Evolutionary conservation across 2,888 invertebrate genomes (phyloP).

Genomic region (Pristionchus mayeri): DNA sequence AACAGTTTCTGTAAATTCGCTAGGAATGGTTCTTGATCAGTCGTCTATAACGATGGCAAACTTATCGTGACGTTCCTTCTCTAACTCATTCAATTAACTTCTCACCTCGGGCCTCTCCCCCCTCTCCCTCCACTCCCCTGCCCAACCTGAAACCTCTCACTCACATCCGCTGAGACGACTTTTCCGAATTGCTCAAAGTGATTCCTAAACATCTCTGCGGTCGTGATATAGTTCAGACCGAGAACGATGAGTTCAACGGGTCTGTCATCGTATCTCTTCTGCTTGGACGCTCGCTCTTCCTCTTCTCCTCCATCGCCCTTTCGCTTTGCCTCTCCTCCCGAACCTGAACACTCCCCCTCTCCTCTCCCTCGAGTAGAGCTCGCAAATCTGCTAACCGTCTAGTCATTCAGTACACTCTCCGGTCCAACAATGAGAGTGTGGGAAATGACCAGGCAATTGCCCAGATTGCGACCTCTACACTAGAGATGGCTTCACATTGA

Average conservation of each 20-base stretch:
- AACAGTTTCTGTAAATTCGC: too few relatives aligned
- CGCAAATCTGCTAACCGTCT: too few relatives aligned
- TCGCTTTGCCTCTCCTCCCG: slow-evolving; percentile 68
- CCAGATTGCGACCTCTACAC: too few relatives aligned
- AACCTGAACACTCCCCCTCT: slow-evolving; percentile 60
- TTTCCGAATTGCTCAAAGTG: slow-evolving; percentile 98
- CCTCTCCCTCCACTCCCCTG: slow-evolving; percentile 23
- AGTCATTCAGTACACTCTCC: slow-evolving; percentile 7
- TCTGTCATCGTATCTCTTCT: slow-evolving; percentile 87
- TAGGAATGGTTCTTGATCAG: too few relatives aligned
- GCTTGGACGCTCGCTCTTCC: slow-evolving; percentile 86
- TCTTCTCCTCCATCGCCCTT: slow-evolving; percentile 70
- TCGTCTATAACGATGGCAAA: too few relatives aligned
- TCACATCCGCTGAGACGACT: slow-evolving; percentile 94
- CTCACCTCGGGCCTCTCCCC: slow-evolving; percentile 34
- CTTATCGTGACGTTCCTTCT: too few relatives aligned
- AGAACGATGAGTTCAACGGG: slow-evolving; percentile 91
- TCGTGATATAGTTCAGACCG: slow-evolving; percentile 96
- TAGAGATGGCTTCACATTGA: too few relatives aligned
- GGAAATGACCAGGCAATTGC: too few relatives aligned
- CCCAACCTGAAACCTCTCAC: slow-evolving; percentile 51
- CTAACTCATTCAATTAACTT: slow-evolving; percentile 4
- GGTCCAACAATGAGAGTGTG: too few relatives aligned
- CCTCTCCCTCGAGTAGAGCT: neutral
- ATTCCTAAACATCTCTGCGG: slow-evolving; percentile 92